Evolutionary conservation across 1,140 invertebrate species (phyloP).

Genomic region (Fopius arisanus): DNA sequence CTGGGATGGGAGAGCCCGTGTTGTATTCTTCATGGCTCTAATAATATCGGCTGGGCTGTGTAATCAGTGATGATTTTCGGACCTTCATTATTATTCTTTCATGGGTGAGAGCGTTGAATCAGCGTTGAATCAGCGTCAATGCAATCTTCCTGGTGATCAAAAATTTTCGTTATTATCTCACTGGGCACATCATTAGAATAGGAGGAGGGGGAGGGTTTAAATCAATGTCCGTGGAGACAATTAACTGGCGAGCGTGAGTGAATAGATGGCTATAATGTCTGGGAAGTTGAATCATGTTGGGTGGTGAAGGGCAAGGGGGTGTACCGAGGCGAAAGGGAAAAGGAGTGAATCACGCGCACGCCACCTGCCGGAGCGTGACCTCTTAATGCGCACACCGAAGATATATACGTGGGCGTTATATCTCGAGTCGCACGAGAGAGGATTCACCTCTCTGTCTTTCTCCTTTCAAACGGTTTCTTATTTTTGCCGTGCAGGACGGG

Average conservation of each 20-base stretch:
- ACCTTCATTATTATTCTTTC: not conserved
- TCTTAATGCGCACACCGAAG: slow-evolving; percentile 47
- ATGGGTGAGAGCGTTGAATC: not conserved
- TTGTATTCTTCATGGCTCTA: not conserved
- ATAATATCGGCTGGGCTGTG: not conserved
- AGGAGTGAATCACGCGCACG: slow-evolving; percentile 51
- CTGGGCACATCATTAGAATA: not conserved
- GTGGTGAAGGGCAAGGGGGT: not conserved
- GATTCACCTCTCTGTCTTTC: not conserved
- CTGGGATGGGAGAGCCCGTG: too few species aligned
- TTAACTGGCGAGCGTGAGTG: slow-evolving; percentile 45
- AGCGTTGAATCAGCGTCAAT: not conserved
- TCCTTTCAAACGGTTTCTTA: not conserved
- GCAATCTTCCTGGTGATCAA: not conserved
- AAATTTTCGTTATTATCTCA: not conserved
- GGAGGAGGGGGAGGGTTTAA: slow-evolving; percentile 34
- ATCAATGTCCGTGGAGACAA: slow-evolving; percentile 49
- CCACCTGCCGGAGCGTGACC: slow-evolving; percentile 58
- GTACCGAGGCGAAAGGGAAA: slow-evolving; percentile 35
- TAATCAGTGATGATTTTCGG: not conserved
- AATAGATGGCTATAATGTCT: slow-evolving; percentile 30
- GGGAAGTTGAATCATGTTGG: slow-evolving; percentile 3
- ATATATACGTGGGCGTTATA: slow-evolving; percentile 18
- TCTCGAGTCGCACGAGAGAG: not conserved
- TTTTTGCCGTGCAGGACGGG: not conserved